Evolutionary conservation across 2,888 invertebrate species (phyloP), one percentile per base, ranked within the genome.

Genomic region (Leptothorax acervorum): DNA sequence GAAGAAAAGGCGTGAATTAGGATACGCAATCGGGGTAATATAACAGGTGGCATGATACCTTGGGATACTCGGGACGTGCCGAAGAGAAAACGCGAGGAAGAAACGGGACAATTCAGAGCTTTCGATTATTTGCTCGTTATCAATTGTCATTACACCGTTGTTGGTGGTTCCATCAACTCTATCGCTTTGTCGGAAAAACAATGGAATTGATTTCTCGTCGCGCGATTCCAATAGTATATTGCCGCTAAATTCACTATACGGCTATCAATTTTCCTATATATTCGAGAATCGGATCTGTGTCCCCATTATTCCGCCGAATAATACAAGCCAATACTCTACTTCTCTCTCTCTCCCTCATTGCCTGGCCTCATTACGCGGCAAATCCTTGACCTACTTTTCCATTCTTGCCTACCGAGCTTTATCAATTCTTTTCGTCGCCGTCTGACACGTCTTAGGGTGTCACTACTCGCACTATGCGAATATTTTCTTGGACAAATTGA

Each of bases 321-420:
- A 81, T 71, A 71, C 57, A 81, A 81, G 60, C 39, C 71, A 71
- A 81, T 81, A 81, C 12, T 78, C 39, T 71, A 48, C 11, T 55
- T 48, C 18, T 48, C 15, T 28, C 18, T 55, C 28, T 55, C n/a
- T 51, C 23, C 28, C 18, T 65, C 53, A 15, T n/a, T 28, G 35
- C 28, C 60, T 71, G 71, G 48, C 71, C 79, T 81, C 48, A 81
- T 81, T 71, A 71, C 39, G 35, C 1, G 35, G 1, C 39, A 55
- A 45, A 71, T 39, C 79, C 79, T 81, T 81, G 79, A 81, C 71
- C 71, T 0, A 81, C 71, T 62, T 81, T 71, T 15, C 35, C 79
- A 48, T 51, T 31, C 70, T 57, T 45, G 55, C 70, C 28, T 18
- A n/a, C 57, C 60, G 48, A 48, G 71, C 79, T 62, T 81, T 79